These are phyloP conservation scores for Eumacrocentrus americanus DNA, from an alignment of 2,888 invertebrate species.

Conservation along the genomic window DNA sequence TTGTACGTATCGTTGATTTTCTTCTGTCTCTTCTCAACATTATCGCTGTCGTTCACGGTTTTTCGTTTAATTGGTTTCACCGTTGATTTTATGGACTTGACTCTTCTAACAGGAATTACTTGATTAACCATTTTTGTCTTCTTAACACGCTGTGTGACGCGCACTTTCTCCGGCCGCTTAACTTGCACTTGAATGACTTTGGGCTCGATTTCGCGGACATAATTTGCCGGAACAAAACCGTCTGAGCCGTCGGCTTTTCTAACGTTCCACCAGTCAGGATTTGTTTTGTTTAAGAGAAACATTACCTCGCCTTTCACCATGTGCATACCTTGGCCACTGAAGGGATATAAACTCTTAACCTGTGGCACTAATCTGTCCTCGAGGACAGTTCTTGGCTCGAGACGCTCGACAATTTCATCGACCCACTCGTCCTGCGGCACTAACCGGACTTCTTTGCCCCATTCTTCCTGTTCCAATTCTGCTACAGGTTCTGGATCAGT, in stretches of 20 bases:
- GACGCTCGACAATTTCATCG: slow-evolving; percentile 84
- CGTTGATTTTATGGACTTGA: slow-evolving; percentile 63
- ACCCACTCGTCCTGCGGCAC: slow-evolving; percentile 93
- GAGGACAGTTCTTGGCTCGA: slow-evolving; percentile 84
- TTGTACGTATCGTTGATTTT: slow-evolving; percentile 83
- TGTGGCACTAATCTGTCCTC: slow-evolving; percentile 89
- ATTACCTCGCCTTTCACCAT: slow-evolving; percentile 92
- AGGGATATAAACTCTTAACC: slow-evolving; percentile 85
- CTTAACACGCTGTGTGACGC: slow-evolving; percentile 83
- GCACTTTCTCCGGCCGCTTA: slow-evolving; percentile 83
- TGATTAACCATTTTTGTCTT: slow-evolving; percentile 88
- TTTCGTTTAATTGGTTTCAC: slow-evolving; percentile 57
- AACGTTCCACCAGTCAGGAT: slow-evolving; percentile 99
- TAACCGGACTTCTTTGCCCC: slow-evolving; percentile 74
- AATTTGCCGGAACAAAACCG: slow-evolving; percentile 97
- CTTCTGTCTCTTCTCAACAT: slow-evolving; percentile 80
- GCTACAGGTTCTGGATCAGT: slow-evolving; percentile 54
- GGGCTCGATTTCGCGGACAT: slow-evolving; percentile 91
- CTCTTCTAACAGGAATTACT: slow-evolving; percentile 78
- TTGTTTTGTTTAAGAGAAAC: slow-evolving; percentile 92
- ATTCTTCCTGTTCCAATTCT: slow-evolving; percentile 61
- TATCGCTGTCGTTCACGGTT: slow-evolving; percentile 70
- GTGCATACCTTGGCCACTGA: slow-evolving; percentile 89
- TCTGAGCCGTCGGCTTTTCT: slow-evolving; percentile 88
- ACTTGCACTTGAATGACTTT: slow-evolving; percentile 82